Base-by-base conservation (phyloP, 1,140 invertebrate genomes). In the Drosophila persimilis region DNA sequence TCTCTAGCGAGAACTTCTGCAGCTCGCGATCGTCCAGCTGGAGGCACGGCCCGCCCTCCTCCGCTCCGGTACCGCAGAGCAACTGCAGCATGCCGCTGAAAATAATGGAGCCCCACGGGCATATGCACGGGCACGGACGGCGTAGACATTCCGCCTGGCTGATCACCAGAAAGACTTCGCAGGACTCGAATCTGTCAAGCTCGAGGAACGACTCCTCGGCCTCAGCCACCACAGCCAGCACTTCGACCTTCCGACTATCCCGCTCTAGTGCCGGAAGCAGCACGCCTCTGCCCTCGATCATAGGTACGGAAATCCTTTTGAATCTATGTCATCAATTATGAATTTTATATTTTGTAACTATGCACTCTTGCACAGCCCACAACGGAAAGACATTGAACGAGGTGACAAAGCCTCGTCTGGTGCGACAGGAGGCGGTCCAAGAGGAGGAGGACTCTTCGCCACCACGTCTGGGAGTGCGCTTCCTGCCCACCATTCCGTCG, bases 171-270 rank as follows among this genome's bases (percentile, higher is more conserved):
- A 98, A 98, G 92, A 96, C 97, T 0, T 97, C 96, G 1, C 97
- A 97, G 90, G 97, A 98, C 84, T 97, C 96, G 0, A 97, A 97
- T 90, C 91, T 97, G 52, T 97, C 96, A 46, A 96, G 95, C 75
- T 96, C 96, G 1, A 93, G 97, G 11, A 97, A 97, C 90, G 97
- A 98, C 91, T 97, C 96, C 0, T 97, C 96, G 1, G 96, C 96
- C 1, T 97, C 96, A 0, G 91, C 90, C 0, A 96, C 96, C 0
- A 97, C 96, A 0, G 96, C 96, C 13, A 96, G 95, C 76, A 97
- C 96, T 4, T 96, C 95, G 59, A 97, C 96, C 1, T 97, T 96
- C 95, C 92, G 96, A 15, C 94, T 96, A 72, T 96, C 96, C 1
- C 93, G 96, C 43, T 97, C 96, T 1, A 96, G 95, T 86, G 95